These are phyloP conservation scores for Pandion haliaetus DNA, from an alignment of 2,113 vertebrate species.

Conservation along the genomic window DNA sequence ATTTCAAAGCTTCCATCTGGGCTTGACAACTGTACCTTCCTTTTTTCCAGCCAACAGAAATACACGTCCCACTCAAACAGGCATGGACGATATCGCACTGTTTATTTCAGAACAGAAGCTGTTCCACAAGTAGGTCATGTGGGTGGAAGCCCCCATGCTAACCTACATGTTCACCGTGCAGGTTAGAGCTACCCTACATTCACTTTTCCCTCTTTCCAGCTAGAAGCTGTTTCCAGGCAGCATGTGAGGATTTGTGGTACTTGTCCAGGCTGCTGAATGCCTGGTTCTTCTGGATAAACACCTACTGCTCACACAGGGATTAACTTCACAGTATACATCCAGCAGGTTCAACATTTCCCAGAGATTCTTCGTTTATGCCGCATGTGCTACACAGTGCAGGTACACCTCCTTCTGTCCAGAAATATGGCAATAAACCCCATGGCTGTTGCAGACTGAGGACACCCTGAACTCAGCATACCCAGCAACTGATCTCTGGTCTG, in stretches of 20 bases:
- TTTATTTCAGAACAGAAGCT: conserved; percentile 62
- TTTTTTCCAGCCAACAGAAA: conserved; percentile 74
- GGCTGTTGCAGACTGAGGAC: background rate
- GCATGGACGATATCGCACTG: conserved; percentile 32
- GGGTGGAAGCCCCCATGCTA: conserved; percentile 26
- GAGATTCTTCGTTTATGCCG: background rate
- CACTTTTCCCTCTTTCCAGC: background rate
- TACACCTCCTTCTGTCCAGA: conserved; percentile 28
- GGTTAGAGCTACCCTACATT: background rate
- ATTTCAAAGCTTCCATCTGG: conserved; percentile 81
- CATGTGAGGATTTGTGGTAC: background rate
- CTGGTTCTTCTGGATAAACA: conserved; percentile 40
- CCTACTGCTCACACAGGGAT: conserved; percentile 9
- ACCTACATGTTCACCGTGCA: background rate
- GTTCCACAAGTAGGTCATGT: conserved; percentile 47
- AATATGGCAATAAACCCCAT: background rate
- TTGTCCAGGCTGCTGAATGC: conserved; percentile 12
- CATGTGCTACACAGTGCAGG: background rate
- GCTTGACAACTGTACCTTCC: conserved; percentile 75
- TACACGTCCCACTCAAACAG: conserved; percentile 71
- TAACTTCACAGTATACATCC: conserved; percentile 45
- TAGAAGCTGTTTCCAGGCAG: background rate
- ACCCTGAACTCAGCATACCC: background rate
- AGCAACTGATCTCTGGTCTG: background rate
- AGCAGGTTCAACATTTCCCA: conserved; percentile 39